A percentile compares a stretch with the other conserved stretches of the same genome.
phyloP scores from a whole-genome alignment of 2,888 invertebrate genomes.

The Ormyrus rosae region DNA sequence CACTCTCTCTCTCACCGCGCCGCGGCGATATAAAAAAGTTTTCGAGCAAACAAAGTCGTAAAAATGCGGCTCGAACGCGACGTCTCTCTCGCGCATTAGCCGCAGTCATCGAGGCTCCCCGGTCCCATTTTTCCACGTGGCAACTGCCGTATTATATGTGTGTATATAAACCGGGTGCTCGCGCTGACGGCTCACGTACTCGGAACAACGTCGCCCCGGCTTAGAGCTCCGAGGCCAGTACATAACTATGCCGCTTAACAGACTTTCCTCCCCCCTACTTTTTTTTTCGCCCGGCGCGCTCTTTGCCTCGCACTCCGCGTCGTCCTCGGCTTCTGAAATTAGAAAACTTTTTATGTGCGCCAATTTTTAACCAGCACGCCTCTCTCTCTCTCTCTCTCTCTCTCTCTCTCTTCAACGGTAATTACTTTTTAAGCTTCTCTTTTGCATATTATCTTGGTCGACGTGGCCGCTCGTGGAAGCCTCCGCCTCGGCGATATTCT shows the following conservation, averaged over 20 bases:
- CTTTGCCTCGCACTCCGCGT: slow-evolving; percentile 21
- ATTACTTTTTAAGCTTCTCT: slow-evolving; percentile 75
- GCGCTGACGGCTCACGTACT: slow-evolving; percentile 9
- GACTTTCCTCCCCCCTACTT: slow-evolving; percentile 10
- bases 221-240: slow-evolving; percentile 28
- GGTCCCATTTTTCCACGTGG: background rate
- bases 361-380: slow-evolving; percentile 74
- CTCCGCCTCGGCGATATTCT: background rate
- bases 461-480: slow-evolving; percentile 11
- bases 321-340: slow-evolving; percentile 69
- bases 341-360: slow-evolving; percentile 75
- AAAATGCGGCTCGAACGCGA: too few species aligned
- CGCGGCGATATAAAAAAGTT: too few species aligned
- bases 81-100: background rate
- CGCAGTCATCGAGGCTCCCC: slow-evolving; percentile 2
- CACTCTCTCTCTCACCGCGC: too few species aligned
- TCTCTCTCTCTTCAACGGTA: slow-evolving; percentile 68
- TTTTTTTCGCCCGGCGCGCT: background rate
- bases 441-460: slow-evolving; percentile 71
- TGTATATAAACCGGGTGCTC: background rate
- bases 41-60: too few species aligned
- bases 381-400: too few species aligned
- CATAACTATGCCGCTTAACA: slow-evolving; percentile 62
- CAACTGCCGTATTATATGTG: slow-evolving; percentile 10
- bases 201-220: slow-evolving; percentile 5